These are phyloP conservation scores for Amphimedon queenslandica DNA, from an alignment of 37 sponge, comb jelly and placozoan species.

Conservation along the genomic window DNA sequence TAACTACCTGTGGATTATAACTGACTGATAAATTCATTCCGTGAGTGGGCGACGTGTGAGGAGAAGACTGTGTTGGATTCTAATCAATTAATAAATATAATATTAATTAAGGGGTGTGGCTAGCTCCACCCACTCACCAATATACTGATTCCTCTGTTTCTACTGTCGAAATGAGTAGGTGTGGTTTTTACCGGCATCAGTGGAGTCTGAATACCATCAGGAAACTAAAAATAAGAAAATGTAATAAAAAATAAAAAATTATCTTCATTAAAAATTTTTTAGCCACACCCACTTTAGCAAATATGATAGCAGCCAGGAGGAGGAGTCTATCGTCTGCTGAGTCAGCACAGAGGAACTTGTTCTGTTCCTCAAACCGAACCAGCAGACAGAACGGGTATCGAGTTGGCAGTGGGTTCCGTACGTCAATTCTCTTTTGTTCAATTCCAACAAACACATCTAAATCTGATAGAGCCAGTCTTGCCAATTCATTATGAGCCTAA, in stretches of 20 bases:
- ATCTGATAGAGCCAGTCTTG: constrained; percentile 25
- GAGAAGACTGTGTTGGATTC: too few relatives aligned
- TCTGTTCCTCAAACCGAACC: constrained; percentile 44
- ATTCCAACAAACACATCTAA: constrained; percentile 76
- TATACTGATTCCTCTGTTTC: constrained; percentile 14
- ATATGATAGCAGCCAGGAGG: constrained; percentile 53
- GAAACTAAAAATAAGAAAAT: constrained; percentile 2
- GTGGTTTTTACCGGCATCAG: background rate
- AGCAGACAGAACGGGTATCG: constrained; percentile 65
- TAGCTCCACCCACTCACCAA: background rate
- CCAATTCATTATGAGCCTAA: constrained; percentile 41
- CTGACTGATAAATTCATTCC: too few relatives aligned
- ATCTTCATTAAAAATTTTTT: background rate
- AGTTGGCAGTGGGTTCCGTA: constrained; percentile 67
- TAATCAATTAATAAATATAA: too few relatives aligned
- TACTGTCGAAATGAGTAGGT: background rate
- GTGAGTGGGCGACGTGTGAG: too few relatives aligned
- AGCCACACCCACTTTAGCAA: constrained; percentile 81
- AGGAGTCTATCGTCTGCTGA: constrained; percentile 60
- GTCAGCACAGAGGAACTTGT: constrained; percentile 82
- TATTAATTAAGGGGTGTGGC: too few relatives aligned
- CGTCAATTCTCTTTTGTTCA: constrained; percentile 38
- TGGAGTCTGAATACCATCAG: constrained; percentile 8
- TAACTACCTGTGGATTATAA: too few relatives aligned
- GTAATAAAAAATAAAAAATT: background rate